Evolutionary conservation across 2,888 invertebrate genomes (phyloP).

Genomic region (Subacronicta megacephala): DNA sequence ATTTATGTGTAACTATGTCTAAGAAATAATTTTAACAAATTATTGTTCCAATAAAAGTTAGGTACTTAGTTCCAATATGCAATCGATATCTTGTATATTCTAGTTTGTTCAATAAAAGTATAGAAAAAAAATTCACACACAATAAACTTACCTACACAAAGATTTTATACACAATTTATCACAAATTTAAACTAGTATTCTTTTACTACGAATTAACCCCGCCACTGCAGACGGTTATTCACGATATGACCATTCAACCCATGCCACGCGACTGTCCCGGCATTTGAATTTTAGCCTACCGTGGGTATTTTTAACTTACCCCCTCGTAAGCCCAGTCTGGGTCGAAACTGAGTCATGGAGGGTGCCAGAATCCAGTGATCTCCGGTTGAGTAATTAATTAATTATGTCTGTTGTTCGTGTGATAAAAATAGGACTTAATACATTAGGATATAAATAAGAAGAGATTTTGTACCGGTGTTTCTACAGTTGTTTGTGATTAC

Average conservation of each 20-base stretch:
- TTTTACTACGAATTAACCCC: conserved; percentile 24
- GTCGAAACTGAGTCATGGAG: conserved; percentile 64
- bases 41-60: no score
- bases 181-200: conserved; percentile 7
- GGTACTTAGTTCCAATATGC: no score
- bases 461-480: conserved; percentile 21
- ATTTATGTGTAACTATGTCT: no score
- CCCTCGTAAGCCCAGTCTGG: conserved; percentile 69
- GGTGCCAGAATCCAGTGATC: conserved; percentile 57
- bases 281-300: conserved; percentile 56
- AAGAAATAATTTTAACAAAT: no score
- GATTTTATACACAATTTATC: conserved; percentile 1
- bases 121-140: not conserved
- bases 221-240: conserved; percentile 20
- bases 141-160: conserved; percentile 23
- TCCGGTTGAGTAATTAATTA: conserved; percentile 58
- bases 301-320: conserved; percentile 82
- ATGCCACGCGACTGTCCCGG: conserved; percentile 65
- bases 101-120: no score
- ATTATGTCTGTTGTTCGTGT: conserved; percentile 56
- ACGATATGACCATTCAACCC: conserved; percentile 48
- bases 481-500: conserved; percentile 43
- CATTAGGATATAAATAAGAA: conserved; percentile 19
- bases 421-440: conserved; percentile 52
- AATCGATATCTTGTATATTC: no score